Evolutionary conservation across 1,140 invertebrate genomes (phyloP).

Genomic region (Drosophila paulistorum): DNA sequence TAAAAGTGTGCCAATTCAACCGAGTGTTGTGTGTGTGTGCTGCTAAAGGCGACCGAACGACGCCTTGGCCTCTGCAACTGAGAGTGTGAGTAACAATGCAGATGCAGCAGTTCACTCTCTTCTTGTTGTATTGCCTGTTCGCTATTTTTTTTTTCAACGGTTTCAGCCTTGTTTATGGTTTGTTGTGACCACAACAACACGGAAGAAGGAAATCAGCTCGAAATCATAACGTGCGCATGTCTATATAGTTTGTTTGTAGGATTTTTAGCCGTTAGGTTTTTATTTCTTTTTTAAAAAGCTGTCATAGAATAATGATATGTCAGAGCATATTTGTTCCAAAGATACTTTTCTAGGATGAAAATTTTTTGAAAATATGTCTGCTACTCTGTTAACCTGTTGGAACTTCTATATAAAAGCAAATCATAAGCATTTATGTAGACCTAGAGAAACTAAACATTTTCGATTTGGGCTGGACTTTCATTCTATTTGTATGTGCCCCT

Average conservation of each 20-base stretch:
- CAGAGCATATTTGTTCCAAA: no score
- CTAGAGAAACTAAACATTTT: no score
- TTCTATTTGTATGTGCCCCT: no score
- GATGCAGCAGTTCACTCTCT: slow-evolving; percentile 32
- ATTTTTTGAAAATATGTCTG: no score
- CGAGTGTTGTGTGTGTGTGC: slow-evolving; percentile 9
- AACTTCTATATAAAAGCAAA: no score
- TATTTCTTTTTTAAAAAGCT: no score
- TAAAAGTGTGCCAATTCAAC: slow-evolving; percentile 62
- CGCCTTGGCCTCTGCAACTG: slow-evolving; percentile 37
- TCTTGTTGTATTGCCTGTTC: slow-evolving; percentile 26
- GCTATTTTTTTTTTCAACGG: slow-evolving; percentile 8
- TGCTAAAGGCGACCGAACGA: slow-evolving; percentile 39
- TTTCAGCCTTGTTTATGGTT: slow-evolving; percentile 39
- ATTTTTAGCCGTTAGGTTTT: background rate
- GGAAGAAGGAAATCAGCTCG: background rate
- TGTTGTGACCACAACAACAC: slow-evolving; percentile 16
- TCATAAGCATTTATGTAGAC: no score
- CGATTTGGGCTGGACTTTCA: no score
- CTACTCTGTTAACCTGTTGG: no score
- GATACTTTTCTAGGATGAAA: no score
- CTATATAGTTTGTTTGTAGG: slow-evolving; percentile 3
- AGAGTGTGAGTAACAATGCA: slow-evolving; percentile 48
- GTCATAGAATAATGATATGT: no score
- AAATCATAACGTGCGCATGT: slow-evolving; percentile 34